Conservation (phyloP, 2,888 invertebrate genomes). For the Agrotis clavis region DNA sequence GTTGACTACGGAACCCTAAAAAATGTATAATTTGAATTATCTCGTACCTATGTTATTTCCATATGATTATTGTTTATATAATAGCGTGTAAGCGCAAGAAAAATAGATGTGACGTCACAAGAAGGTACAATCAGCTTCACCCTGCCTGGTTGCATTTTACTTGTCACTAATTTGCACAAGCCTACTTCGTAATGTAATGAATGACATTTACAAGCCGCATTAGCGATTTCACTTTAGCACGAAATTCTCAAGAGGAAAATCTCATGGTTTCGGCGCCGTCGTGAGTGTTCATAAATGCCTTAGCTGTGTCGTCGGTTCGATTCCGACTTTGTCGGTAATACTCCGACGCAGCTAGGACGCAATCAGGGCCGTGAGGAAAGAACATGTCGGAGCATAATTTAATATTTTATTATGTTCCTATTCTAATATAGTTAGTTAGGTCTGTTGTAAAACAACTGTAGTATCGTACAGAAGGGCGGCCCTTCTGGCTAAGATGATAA, state of each 20-base stretch:
- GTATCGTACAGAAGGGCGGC: slow-evolving; percentile 1
- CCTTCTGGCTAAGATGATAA: background rate
- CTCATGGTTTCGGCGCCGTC: slow-evolving; percentile 36
- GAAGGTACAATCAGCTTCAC: no score
- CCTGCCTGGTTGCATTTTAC: background rate
- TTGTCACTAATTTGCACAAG: slow-evolving; percentile 42
- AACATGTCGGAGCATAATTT: slow-evolving; percentile 63
- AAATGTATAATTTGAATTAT: no score
- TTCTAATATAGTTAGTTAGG: slow-evolving; percentile 45
- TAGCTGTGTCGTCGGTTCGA: slow-evolving; percentile 34
- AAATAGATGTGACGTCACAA: no score
- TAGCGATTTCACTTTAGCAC: slow-evolving; percentile 44
- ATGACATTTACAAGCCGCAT: slow-evolving; percentile 29
- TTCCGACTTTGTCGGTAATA: slow-evolving; percentile 60
- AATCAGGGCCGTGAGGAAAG: slow-evolving; percentile 57
- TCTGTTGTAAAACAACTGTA: slow-evolving; percentile 41
- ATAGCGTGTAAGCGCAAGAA: no score
- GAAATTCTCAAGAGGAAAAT: slow-evolving; percentile 23
- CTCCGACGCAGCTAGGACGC: slow-evolving; percentile 51
- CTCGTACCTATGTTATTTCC: no score
- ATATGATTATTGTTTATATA: no score
- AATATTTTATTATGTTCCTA: slow-evolving; percentile 46
- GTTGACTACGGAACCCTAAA: no score
- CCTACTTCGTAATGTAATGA: slow-evolving; percentile 26
- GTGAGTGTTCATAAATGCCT: slow-evolving; percentile 49